Conservation (phyloP, 1,140 invertebrate species). For the Formica selysi region DNA sequence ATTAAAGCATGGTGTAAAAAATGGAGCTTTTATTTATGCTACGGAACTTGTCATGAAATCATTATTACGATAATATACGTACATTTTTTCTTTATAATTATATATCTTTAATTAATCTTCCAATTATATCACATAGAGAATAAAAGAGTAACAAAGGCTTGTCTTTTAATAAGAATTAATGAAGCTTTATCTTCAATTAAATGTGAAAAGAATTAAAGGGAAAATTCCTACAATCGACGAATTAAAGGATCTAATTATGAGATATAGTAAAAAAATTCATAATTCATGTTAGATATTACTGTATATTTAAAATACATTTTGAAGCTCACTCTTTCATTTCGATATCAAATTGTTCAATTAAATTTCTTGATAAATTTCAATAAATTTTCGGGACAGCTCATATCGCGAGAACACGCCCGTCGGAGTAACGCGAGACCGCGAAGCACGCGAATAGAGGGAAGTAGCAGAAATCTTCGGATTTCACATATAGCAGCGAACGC, state of each 20-base stretch:
- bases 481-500: not conserved
- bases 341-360: not conserved
- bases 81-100: not conserved
- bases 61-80: not conserved
- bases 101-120: conserved; percentile 43
- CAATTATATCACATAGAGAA: not conserved
- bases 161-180: conserved; percentile 33
- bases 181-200: conserved; percentile 14
- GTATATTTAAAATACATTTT: not conserved
- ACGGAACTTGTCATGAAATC: not conserved
- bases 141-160: conserved; percentile 1
- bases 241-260: conserved; percentile 8
- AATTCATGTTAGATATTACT: not conserved
- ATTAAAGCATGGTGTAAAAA: not conserved
- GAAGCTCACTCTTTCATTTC: not conserved
- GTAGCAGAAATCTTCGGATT: not conserved
- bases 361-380: not conserved
- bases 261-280: not conserved
- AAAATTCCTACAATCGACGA: not conserved
- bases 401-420: no score
- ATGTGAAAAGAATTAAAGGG: not conserved
- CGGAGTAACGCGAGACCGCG: not conserved
- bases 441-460: not conserved
- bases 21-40: not conserved
- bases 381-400: not conserved